These are phyloP conservation scores for Agrilus biguttatus DNA, from an alignment of 2,888 invertebrate species.

Conservation along the genomic window DNA sequence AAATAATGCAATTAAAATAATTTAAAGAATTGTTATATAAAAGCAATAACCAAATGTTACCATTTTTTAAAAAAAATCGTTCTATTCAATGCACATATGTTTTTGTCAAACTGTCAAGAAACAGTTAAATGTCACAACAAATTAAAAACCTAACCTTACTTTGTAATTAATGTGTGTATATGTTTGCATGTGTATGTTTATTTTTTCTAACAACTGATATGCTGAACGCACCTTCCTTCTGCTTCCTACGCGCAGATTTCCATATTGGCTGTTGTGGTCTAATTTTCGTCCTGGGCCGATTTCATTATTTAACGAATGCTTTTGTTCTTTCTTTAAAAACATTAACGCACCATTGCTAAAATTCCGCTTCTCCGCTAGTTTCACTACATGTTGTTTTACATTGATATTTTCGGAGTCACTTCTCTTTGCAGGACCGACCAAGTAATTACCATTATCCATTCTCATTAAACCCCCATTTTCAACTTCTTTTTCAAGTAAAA, in stretches of 20 bases:
- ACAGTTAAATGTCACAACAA: conserved; percentile 1
- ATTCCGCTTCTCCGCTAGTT: conserved; percentile 8
- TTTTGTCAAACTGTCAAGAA: conserved; percentile 1
- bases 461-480: conserved; percentile 52
- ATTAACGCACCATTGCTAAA: too few species aligned
- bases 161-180: not conserved
- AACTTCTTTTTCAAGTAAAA: conserved; percentile 55
- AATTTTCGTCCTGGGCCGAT: conserved; percentile 10
- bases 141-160: not conserved
- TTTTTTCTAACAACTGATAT: conserved; percentile 3
- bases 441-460: conserved; percentile 52
- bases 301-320: conserved; percentile 7
- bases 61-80: not conserved
- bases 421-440: conserved; percentile 41
- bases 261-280: conserved; percentile 7
- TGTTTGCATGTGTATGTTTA: conserved; percentile 1
- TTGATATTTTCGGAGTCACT: conserved; percentile 11
- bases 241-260: conserved; percentile 38
- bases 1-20: conserved; percentile 1
- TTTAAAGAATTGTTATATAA: too few species aligned
- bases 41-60: not conserved
- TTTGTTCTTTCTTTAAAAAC: conserved; percentile 4
- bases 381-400: conserved; percentile 11
- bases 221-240: conserved; percentile 35
- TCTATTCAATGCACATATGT: conserved; percentile 1